phyloP scores from a whole-genome alignment of 2,797 vertebrate genomes.

The Arctocebus calabarensis region DNA sequence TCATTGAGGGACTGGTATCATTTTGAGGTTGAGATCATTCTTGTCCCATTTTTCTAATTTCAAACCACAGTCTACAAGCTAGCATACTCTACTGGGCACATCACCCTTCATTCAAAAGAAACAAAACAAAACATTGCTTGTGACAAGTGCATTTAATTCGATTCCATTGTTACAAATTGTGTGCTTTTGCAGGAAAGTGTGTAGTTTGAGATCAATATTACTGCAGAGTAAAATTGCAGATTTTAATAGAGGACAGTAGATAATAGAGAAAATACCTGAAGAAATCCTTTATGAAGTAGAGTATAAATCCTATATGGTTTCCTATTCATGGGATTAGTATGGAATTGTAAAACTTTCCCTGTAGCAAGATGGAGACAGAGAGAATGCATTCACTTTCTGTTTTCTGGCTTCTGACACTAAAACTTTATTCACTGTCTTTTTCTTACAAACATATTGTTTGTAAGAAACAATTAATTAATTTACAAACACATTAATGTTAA shows the following conservation, averaged over 20 bases:
- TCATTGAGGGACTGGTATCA: slow-evolving; percentile 94
- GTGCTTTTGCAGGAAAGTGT: slow-evolving; percentile 11
- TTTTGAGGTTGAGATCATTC: slow-evolving; percentile 91
- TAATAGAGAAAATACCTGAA: slow-evolving; percentile 64
- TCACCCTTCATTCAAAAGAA: slow-evolving; percentile 58
- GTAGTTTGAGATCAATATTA: slow-evolving; percentile 4
- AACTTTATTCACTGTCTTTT: slow-evolving; percentile 67
- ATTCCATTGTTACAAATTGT: slow-evolving; percentile 47
- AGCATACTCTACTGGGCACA: background rate
- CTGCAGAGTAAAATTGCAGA: slow-evolving; percentile 21
- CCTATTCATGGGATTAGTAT: slow-evolving; percentile 75
- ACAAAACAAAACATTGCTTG: background rate
- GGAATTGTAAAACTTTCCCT: slow-evolving; percentile 78
- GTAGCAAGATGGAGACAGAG: slow-evolving; percentile 68
- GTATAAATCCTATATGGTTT: slow-evolving; percentile 63
- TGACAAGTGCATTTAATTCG: slow-evolving; percentile 58
- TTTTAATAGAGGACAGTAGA: slow-evolving; percentile 63
- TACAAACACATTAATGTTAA: background rate
- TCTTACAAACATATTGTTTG: too few relatives aligned
- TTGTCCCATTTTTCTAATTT: slow-evolving; percentile 91
- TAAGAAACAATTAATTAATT: too few relatives aligned
- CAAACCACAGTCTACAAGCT: slow-evolving; percentile 64
- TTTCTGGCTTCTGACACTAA: slow-evolving; percentile 47
- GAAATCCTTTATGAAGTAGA: slow-evolving; percentile 75
- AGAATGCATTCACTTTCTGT: slow-evolving; percentile 54